Evolutionary conservation across 2,113 vertebrate species (phyloP).

Genomic region (Nettapus auritus): DNA sequence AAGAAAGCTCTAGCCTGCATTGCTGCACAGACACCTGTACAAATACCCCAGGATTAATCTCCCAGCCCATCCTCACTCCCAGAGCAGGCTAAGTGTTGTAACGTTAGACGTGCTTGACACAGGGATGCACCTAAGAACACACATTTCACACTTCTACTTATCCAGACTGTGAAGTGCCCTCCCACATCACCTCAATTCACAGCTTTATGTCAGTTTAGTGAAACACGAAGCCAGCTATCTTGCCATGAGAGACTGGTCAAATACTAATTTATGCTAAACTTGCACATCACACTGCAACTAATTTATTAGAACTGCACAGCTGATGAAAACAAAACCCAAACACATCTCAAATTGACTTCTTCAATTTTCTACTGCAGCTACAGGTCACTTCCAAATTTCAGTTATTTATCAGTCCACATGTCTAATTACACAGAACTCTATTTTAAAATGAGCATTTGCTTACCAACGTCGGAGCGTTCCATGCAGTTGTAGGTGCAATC

Average conservation of each 20-base stretch:
- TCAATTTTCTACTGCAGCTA: background rate
- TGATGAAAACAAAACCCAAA: background rate
- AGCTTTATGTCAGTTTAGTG: background rate
- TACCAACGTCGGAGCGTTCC: constrained; percentile 96
- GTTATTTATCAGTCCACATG: background rate
- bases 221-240: background rate
- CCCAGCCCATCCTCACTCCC: accelerated
- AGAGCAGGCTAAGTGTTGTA: background rate
- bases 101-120: accelerated
- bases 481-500: constrained; percentile 92
- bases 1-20: background rate
- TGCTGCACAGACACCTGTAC: background rate
- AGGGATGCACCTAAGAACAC: background rate
- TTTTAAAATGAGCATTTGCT: constrained; percentile 40
- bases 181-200: background rate
- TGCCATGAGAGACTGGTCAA: background rate
- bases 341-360: background rate
- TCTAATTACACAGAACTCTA: background rate
- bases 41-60: background rate
- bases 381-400: background rate
- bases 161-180: background rate
- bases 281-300: background rate
- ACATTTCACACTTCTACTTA: background rate
- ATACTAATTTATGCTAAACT: background rate
- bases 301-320: background rate